A percentile compares a stretch with the other conserved stretches of the same genome.
phyloP scores from a whole-genome alignment of 1,140 invertebrate species.

The Pogonus chalceus region DNA sequence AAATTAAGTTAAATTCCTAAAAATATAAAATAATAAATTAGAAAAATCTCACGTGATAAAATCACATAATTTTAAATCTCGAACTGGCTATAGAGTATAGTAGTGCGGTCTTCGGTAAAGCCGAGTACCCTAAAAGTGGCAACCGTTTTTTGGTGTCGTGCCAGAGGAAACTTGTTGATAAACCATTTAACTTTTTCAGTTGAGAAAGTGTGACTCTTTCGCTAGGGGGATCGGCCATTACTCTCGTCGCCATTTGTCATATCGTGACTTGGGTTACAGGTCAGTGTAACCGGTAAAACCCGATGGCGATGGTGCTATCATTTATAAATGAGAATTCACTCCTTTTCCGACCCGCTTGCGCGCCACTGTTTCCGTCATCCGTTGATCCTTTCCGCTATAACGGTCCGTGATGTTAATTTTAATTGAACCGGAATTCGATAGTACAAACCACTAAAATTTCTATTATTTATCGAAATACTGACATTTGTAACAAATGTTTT shows the following conservation, averaged over 20 bases:
- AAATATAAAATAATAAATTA: no score
- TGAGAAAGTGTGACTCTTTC: not conserved
- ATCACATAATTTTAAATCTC: no score
- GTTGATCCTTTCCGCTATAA: not conserved
- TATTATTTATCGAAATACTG: not conserved
- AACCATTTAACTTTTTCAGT: conserved; percentile 11
- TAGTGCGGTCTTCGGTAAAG: no score
- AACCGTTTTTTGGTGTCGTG: conserved; percentile 5
- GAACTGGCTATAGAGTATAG: no score
- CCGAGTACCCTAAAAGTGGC: not conserved
- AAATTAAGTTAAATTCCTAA: no score
- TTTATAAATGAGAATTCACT: conserved; percentile 1
- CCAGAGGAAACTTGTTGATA: conserved; percentile 13
- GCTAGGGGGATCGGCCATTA: not conserved
- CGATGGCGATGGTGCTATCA: conserved; percentile 4
- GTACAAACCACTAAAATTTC: not conserved
- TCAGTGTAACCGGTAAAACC: not conserved
- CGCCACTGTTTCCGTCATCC: not conserved
- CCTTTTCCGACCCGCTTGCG: not conserved
- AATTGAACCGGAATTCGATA: not conserved
- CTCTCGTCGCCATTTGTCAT: conserved; percentile 11
- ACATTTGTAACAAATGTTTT: not conserved
- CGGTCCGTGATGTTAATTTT: not conserved
- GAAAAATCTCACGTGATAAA: no score
- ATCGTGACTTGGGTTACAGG: conserved; percentile 9